These are phyloP conservation scores for Tenrec ecaudatus DNA, from an alignment of 2,113 vertebrate species.

Conservation along the genomic window DNA sequence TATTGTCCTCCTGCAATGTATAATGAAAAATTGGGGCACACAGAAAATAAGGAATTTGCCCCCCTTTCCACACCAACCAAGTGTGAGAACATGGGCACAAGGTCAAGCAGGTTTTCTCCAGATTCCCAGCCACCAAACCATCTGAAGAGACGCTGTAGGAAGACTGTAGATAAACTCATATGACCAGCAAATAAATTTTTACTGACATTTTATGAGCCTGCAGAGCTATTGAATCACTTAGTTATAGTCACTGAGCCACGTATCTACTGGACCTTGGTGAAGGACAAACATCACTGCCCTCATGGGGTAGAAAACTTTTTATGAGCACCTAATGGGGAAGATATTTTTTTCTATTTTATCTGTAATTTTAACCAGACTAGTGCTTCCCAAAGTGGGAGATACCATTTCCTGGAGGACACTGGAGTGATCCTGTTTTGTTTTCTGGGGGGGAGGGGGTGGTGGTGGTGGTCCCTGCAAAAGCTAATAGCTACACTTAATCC, in stretches of 20 bases:
- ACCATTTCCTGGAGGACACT: no score
- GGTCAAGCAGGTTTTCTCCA: background rate
- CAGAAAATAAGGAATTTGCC: background rate
- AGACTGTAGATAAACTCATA: background rate
- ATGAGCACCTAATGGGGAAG: background rate
- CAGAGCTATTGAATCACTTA: conserved; percentile 19
- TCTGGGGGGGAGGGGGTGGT: no score
- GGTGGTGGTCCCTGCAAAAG: no score
- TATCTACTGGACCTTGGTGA: background rate
- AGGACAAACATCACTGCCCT: conserved; percentile 42
- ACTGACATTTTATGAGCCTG: conserved; percentile 1
- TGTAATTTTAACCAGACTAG: background rate
- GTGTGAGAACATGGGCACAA: background rate
- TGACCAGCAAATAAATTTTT: background rate
- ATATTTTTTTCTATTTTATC: conserved; percentile 26
- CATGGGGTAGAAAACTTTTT: background rate
- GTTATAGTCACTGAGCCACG: conserved; percentile 34
- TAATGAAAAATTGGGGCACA: conserved; percentile 24
- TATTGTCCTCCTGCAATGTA: background rate
- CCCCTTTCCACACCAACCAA: no score
- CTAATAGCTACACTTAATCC: no score
- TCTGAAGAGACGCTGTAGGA: background rate
- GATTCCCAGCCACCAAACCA: background rate
- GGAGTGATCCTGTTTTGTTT: no score
- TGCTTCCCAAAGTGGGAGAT: no score